A percentile compares a stretch with the other conserved stretches of the same genome.
phyloP scores from a whole-genome alignment of 2,888 invertebrate genomes.

The Mongoloraphidia duomilia region DNA sequence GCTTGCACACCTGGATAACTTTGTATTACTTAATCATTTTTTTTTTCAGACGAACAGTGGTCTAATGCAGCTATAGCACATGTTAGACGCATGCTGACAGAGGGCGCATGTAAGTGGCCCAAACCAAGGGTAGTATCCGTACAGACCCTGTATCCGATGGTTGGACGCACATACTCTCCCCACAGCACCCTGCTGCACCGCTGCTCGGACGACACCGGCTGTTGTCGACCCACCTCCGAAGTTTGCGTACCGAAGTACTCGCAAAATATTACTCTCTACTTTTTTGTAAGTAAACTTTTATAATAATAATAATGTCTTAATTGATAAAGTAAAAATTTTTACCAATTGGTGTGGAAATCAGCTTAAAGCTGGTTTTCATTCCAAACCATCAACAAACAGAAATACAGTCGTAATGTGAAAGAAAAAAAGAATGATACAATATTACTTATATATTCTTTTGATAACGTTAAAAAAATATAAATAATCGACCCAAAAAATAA shows the following conservation, averaged over 20 bases:
- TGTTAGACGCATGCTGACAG: constrained; percentile 23
- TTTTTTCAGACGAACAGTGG: neutral
- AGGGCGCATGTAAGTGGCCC: constrained; percentile 52
- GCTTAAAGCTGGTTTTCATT: no score
- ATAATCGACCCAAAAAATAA: no score
- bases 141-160: constrained; percentile 46
- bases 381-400: no score
- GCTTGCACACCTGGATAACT: no score
- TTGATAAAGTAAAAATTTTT: no score
- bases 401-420: no score
- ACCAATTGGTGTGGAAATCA: no score
- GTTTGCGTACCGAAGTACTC: constrained; percentile 66
- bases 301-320: neutral
- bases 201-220: constrained; percentile 78
- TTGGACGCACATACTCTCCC: constrained; percentile 63
- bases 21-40: neutral
- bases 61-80: constrained; percentile 21
- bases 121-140: constrained; percentile 63
- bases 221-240: constrained; percentile 56
- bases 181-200: constrained; percentile 75
- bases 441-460: no score
- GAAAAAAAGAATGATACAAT: no score
- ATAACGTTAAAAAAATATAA: no score
- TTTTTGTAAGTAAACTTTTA: constrained; percentile 54
- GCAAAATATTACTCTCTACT: constrained; percentile 55